Percentiles rank a stretch among this genome's conserved stretches.
Evolutionary conservation across 92 coral and sea anemone genomes (phyloP).

Genomic region (Parazoanthus swiftii): DNA sequence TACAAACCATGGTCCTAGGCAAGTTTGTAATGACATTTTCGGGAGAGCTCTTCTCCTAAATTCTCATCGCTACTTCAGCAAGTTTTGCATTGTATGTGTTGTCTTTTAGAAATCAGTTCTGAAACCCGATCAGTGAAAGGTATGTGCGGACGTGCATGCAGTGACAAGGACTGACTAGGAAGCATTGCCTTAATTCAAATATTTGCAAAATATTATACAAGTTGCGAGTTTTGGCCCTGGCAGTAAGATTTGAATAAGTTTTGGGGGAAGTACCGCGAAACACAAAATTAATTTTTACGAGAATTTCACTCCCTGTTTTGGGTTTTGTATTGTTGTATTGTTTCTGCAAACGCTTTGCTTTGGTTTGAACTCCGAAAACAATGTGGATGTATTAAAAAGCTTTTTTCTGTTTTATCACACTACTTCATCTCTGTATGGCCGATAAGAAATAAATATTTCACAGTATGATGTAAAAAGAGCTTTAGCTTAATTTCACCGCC

Average conservation of each 20-base stretch:
- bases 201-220: not conserved
- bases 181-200: too few species aligned
- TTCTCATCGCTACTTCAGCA: too few species aligned
- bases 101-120: too few species aligned
- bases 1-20: not conserved
- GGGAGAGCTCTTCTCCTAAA: too few species aligned
- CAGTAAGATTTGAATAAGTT: not conserved
- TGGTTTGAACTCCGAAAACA: slow-evolving; percentile 27
- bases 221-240: not conserved
- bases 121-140: too few species aligned
- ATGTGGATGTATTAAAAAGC: slow-evolving; percentile 7
- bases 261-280: not conserved
- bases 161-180: not conserved
- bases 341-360: slow-evolving; percentile 17
- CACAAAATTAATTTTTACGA: not conserved
- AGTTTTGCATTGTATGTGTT: too few species aligned
- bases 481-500: slow-evolving; percentile 26
- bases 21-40: not conserved
- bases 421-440: slow-evolving; percentile 28
- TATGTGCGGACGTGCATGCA: not conserved
- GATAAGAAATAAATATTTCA: slow-evolving; percentile 37
- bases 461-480: slow-evolving; percentile 32
- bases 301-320: not conserved
- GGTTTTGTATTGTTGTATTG: not conserved
- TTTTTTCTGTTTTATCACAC: slow-evolving; percentile 23